These are phyloP conservation scores for Ormyrus pomaceus DNA, from an alignment of 2,888 invertebrate species.

Conservation along the genomic window DNA sequence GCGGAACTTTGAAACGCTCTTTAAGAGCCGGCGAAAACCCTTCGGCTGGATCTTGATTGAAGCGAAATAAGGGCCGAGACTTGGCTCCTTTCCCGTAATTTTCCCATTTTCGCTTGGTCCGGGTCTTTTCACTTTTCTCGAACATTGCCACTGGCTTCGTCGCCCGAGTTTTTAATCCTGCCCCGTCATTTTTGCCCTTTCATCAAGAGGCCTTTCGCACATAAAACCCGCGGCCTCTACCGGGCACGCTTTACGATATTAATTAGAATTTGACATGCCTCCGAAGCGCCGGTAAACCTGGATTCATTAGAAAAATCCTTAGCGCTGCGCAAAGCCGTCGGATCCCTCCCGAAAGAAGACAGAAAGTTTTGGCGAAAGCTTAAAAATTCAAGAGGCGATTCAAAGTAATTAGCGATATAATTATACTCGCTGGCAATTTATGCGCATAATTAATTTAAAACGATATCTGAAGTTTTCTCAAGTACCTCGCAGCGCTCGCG, in stretches of 20 bases:
- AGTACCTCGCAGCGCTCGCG: slow-evolving; percentile 51
- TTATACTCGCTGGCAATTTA: slow-evolving; percentile 54
- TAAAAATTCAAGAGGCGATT: slow-evolving; percentile 55
- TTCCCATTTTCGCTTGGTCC: slow-evolving; percentile 50
- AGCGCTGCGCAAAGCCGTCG: too few relatives aligned
- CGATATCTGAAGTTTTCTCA: slow-evolving; percentile 57
- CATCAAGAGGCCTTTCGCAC: too few relatives aligned
- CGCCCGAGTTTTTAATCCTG: not conserved
- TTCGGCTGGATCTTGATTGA: slow-evolving; percentile 52
- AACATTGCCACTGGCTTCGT: not conserved
- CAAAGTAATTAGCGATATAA: slow-evolving; percentile 58
- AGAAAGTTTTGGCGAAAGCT: slow-evolving; percentile 28
- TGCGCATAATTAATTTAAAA: slow-evolving; percentile 59
- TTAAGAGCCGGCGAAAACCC: slow-evolving; percentile 35
- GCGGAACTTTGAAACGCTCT: slow-evolving; percentile 50
- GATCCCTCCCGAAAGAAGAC: not conserved
- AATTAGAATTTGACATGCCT: too few relatives aligned
- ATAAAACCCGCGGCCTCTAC: too few relatives aligned
- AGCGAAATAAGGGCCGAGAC: slow-evolving; percentile 3
- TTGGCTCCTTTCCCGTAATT: slow-evolving; percentile 44
- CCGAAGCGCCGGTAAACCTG: too few relatives aligned
- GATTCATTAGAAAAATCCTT: too few relatives aligned
- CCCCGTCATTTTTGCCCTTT: slow-evolving; percentile 1
- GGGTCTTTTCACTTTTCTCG: not conserved
- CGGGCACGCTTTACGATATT: too few relatives aligned